Conservation (phyloP, 2,113 vertebrate genomes). For the Cavia porcellus region DNA sequence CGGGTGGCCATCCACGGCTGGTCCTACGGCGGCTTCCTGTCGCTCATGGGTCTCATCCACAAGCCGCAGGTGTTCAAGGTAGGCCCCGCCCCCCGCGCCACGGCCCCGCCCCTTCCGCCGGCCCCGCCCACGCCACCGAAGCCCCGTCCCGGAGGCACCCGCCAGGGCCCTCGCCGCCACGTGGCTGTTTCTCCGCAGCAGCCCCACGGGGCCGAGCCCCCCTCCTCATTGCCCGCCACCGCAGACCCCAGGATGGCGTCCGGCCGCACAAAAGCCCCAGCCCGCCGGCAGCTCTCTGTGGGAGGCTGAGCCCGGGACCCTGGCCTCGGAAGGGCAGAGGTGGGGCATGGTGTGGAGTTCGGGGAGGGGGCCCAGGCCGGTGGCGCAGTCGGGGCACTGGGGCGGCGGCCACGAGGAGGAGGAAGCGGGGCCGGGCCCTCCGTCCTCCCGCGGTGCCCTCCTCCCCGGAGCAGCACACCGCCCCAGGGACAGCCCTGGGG, state of each 20-base stretch:
- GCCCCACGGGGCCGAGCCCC: constrained; percentile 78
- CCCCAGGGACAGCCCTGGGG: not conserved
- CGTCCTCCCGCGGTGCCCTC: not conserved
- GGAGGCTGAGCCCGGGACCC: constrained; percentile 83
- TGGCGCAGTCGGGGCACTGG: constrained; percentile 74
- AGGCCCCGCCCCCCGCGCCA: not conserved
- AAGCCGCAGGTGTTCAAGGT: constrained; percentile 97
- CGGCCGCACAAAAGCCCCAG: constrained; percentile 78
- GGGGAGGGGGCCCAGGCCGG: constrained; percentile 75
- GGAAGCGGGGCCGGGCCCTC: constrained; percentile 67
- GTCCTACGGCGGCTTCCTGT: constrained; percentile 98
- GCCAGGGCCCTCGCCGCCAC: constrained; percentile 79
- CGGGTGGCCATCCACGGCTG: constrained; percentile 98
- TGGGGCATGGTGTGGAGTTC: constrained; percentile 80
- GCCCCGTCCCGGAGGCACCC: constrained; percentile 51
- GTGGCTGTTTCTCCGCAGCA: constrained; percentile 84
- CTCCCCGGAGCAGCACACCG: not conserved
- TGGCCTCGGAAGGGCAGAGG: constrained; percentile 84
- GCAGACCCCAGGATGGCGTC: constrained; percentile 82
- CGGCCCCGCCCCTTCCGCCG: not conserved
- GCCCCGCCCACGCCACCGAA: not conserved
- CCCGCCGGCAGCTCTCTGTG: constrained; percentile 82
- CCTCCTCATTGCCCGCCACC: constrained; percentile 82
- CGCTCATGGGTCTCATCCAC: constrained; percentile 98
- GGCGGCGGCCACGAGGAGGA: constrained; percentile 78